Base-by-base conservation (phyloP, 2,797 vertebrate genomes). In the Rhinatrema bivittatum region DNA sequence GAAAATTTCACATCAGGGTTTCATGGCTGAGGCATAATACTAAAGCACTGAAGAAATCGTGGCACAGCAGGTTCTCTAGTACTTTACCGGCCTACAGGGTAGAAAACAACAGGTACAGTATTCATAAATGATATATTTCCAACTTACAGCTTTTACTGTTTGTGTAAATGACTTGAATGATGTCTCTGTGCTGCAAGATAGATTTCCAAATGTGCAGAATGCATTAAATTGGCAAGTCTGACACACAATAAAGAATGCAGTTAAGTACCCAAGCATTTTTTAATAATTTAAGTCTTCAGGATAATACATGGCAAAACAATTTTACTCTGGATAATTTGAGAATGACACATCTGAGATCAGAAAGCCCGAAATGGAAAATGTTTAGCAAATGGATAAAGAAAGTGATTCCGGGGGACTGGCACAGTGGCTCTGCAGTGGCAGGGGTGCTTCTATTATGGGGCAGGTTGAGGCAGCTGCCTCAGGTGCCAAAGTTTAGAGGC, bases 311-410 rank as follows among this genome's bases (percentile, higher is more conserved):
- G 54, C 46, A 56, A 59, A 59, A 48, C 34, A 46, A 61, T 32
- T 39, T 64, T 58, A 70, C 61, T 50, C 37, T 20, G 36, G 50
- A 56, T 42, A 65, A 42, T 47, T 54, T 35, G 19, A 32, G 60
- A 68, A 62, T 60, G 50, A 56, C 54, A 36, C 29, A 51, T 50
- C 46, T 65, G 56, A 42, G 55, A 56, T 43, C 29, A 53, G 55
- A 51, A 36, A 41, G 32, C 48, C 32, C 44, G 40, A 30, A 42
- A 25, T 26, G 46, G 35, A 30, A 46, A 47, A 42, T 39, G n/a
- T 57, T 34, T 75, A 59, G 52, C 61, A 29, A 69, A 39, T 42
- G 46, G 57, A 56, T 39, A 56, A n/a, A n/a, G n/a, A n/a, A n/a
- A n/a, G n/a, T n/a, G n/a, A n/a, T n/a, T n/a, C n/a, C n/a, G n/a